These are phyloP conservation scores for Cichlasoma orientale DNA, from an alignment of 2,797 vertebrate genomes.

Conservation along the genomic window DNA sequence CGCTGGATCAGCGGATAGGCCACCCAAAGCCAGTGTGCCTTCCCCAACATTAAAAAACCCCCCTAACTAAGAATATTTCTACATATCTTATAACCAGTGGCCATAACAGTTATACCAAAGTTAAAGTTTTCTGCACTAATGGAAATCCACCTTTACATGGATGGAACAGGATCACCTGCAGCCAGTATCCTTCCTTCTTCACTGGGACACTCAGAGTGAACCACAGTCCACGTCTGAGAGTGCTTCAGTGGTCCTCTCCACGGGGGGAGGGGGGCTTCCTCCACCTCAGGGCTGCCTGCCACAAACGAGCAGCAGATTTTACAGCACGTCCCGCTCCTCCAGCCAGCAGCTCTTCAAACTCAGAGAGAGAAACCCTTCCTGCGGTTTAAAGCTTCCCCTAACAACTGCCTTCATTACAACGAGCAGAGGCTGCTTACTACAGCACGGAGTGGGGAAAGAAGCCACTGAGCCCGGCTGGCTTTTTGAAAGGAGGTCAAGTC, in stretches of 20 bases:
- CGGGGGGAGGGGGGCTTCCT: neutral
- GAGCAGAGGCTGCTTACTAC: neutral
- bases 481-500: neutral
- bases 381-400: neutral
- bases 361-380: neutral
- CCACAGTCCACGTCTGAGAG: neutral
- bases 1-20: too few species aligned
- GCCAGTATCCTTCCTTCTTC: neutral
- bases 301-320: slow-evolving; percentile 30
- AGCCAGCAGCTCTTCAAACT: neutral
- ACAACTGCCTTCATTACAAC: neutral
- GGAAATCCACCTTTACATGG: neutral
- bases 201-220: neutral
- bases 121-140: too few species aligned
- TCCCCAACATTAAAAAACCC: too few species aligned
- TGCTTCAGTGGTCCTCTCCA: neutral
- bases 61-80: neutral
- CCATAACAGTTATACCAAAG: too few species aligned
- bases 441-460: neutral
- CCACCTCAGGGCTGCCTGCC: neutral
- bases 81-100: neutral
- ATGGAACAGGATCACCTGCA: rapidly evolving
- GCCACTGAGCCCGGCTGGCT: neutral
- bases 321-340: slow-evolving; percentile 24
- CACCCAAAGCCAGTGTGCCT: too few species aligned